phyloP scores from a whole-genome alignment of 2,113 vertebrate species.

The Macrotis lagotis region DNA sequence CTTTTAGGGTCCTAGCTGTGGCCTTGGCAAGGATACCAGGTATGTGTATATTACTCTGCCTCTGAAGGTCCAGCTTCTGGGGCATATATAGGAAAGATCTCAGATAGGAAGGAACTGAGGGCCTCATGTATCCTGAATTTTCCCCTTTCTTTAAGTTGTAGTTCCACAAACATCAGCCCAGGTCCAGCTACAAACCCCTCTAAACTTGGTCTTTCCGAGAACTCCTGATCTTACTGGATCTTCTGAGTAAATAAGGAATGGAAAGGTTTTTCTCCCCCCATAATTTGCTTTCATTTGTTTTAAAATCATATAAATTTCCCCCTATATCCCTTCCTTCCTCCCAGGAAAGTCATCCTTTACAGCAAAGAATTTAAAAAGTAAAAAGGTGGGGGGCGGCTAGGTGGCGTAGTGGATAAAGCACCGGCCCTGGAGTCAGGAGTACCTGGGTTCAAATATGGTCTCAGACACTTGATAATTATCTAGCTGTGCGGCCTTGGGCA shows the following conservation, averaged over 20 bases:
- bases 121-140: neutral
- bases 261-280: neutral
- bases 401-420: no score
- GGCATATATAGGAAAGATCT: neutral
- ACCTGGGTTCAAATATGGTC: no score
- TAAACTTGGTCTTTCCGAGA: neutral
- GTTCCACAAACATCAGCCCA: neutral
- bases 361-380: neutral
- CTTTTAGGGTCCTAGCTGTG: neutral
- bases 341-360: neutral
- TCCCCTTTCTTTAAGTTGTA: neutral
- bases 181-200: neutral
- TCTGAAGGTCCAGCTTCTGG: neutral
- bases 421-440: no score
- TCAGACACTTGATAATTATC: no score
- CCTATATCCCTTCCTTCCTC: neutral
- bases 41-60: neutral
- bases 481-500: no score
- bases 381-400: no score
- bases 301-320: neutral
- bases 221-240: neutral
- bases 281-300: no score
- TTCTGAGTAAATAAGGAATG: neutral
- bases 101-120: neutral
- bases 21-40: neutral